Evolutionary conservation across 2,113 vertebrate species (phyloP), one percentile per base, ranked within the genome.

Genomic region (Tupaia tana): DNA sequence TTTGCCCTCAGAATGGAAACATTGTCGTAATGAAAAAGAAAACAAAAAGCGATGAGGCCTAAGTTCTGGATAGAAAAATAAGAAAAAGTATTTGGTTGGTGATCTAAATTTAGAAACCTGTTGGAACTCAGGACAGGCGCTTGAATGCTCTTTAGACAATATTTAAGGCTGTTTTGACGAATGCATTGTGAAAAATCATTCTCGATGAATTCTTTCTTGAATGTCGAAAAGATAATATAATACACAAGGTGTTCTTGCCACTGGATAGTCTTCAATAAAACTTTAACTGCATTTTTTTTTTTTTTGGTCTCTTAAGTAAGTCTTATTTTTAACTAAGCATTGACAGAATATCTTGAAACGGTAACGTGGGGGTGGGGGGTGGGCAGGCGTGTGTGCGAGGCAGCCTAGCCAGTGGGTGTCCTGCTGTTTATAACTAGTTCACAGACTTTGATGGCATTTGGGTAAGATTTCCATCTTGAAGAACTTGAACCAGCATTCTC

Each of bases 261-360:
- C 98, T 97, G 97, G 98, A 97, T 98, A 98, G 97, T 97, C 98
- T 97, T 98, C 98, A 98, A 98, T 98, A 98, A 98, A 98, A 98
- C 90, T 97, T 98, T 96, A 90, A 95, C 97, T 98, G 96, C 97
- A 92, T 98, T 98, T 98, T 97, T 95, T 84, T 34, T 96, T 97
- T 97, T 95, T 87, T 98, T 97, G 95, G 97, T 97, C 97, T 98
- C 97, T 83, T 94, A 98, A 98, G 96, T 98, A 96, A 97, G 98
- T 98, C 98, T 98, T 98, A 96, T 98, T 97, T 98, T 97, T 94
- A 97, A 97, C 95, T 97, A 89, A 98, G 97, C 97, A 95, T 96
- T 97, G 97, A 98, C 96, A 97, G 98, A 98, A 96, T 98, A 96
- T 96, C 96, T 96, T 97, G 78, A 97, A 98, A 98, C 95, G 95